Conservation (phyloP, 2,113 vertebrate genomes). For the Larimichthys polyactis region DNA sequence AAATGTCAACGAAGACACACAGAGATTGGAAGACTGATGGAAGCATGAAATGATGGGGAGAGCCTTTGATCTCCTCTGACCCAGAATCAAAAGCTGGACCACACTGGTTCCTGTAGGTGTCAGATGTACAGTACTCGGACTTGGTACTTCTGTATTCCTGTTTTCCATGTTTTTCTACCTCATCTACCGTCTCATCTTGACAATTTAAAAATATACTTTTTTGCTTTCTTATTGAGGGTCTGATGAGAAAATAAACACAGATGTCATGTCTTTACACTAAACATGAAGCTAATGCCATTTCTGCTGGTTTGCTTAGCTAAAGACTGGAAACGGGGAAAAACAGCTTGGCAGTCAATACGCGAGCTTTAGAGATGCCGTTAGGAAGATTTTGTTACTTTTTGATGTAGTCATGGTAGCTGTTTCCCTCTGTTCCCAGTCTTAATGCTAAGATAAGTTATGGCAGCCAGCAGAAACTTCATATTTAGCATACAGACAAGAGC, state of each 20-base stretch:
- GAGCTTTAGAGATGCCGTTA: neutral
- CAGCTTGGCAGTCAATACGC: neutral
- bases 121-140: neutral
- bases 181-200: neutral
- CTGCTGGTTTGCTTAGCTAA: neutral
- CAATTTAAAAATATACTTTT: neutral
- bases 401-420: neutral
- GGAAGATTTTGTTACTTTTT: neutral
- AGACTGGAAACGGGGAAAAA: neutral
- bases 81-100: conserved; percentile 34
- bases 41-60: conserved; percentile 22
- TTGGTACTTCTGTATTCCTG: too few relatives aligned
- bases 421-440: neutral
- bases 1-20: conserved; percentile 51
- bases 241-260: too few relatives aligned
- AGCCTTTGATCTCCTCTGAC: conserved; percentile 54
- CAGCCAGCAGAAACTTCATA: neutral
- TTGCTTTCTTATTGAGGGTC: neutral
- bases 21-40: conserved; percentile 49
- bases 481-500: neutral
- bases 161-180: neutral
- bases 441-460: neutral
- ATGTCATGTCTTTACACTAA: neutral
- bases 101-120: conserved; percentile 17
- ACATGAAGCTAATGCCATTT: neutral